Conservation (phyloP, 2,113 vertebrate genomes). For the Mellivora capensis region DNA sequence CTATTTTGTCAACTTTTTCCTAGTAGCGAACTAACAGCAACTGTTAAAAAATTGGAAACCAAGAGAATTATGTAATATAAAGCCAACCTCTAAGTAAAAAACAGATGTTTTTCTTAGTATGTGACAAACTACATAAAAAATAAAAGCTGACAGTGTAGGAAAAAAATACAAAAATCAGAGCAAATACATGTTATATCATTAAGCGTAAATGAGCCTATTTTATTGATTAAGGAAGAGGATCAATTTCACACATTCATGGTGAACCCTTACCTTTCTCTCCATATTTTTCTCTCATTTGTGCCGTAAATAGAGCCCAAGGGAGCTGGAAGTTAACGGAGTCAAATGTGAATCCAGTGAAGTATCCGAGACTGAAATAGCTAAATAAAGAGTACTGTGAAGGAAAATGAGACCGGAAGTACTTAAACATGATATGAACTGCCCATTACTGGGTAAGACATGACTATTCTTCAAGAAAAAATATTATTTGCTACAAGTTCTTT, state of each 20-base stretch:
- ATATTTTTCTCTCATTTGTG: not conserved
- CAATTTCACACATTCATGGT: not conserved
- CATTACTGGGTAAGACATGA: not conserved
- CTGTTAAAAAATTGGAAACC: not conserved
- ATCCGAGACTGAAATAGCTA: slow-evolving; percentile 29
- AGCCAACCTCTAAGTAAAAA: not conserved
- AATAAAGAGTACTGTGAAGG: not conserved
- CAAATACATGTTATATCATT: not conserved
- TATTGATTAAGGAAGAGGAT: not conserved
- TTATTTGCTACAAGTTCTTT: not conserved
- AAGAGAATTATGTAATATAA: not conserved
- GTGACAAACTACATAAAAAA: not conserved
- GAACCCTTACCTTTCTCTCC: not conserved
- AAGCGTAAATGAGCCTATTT: not conserved
- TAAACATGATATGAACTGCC: not conserved
- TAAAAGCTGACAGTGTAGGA: not conserved
- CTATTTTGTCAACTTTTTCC: not conserved
- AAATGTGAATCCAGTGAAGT: not conserved
- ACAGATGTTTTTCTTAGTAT: not conserved
- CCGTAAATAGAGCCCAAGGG: not conserved
- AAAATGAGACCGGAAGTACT: not conserved
- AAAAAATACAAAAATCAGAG: not conserved
- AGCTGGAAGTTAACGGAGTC: not conserved
- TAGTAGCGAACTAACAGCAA: not conserved
- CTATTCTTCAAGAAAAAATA: not conserved